Evolutionary conservation across 2,113 vertebrate genomes (phyloP).

Genomic region (Morone chrysops): DNA sequence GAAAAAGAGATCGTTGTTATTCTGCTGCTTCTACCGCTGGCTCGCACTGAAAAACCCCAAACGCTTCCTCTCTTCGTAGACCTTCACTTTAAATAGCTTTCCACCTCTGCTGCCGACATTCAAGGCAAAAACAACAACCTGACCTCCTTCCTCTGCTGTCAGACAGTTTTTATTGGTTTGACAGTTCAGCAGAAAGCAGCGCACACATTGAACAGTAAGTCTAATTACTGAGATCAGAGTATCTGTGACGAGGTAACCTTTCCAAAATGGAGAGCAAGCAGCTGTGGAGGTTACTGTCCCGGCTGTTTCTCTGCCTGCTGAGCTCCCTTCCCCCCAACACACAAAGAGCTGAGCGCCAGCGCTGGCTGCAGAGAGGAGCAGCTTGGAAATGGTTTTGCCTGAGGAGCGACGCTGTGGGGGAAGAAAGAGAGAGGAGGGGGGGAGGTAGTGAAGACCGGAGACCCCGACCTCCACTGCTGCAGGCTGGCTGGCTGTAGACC

Average conservation of each 20-base stretch:
- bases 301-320: constrained; percentile 38
- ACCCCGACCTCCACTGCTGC: constrained; percentile 38
- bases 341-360: constrained; percentile 60
- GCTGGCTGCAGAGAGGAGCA: constrained; percentile 46
- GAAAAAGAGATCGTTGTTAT: constrained; percentile 19
- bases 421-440: no score
- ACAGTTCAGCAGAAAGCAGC: background rate
- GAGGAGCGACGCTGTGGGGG: constrained; percentile 24
- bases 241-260: constrained; percentile 49
- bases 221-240: constrained; percentile 13
- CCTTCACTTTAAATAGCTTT: constrained; percentile 50
- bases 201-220: background rate
- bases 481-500: constrained; percentile 16
- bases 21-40: constrained; percentile 9
- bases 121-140: constrained; percentile 27
- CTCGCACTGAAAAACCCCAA: constrained; percentile 17
- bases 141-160: constrained; percentile 39
- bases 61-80: constrained; percentile 33
- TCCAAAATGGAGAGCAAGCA: constrained; percentile 53
- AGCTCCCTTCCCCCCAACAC: constrained; percentile 55
- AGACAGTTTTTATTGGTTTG: constrained; percentile 25
- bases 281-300: constrained; percentile 40
- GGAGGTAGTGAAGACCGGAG: background rate
- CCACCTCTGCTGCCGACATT: constrained; percentile 28
- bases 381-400: constrained; percentile 56